These are phyloP conservation scores for Polyergus mexicanus DNA, from an alignment of 1,140 invertebrate genomes.

Conservation along the genomic window DNA sequence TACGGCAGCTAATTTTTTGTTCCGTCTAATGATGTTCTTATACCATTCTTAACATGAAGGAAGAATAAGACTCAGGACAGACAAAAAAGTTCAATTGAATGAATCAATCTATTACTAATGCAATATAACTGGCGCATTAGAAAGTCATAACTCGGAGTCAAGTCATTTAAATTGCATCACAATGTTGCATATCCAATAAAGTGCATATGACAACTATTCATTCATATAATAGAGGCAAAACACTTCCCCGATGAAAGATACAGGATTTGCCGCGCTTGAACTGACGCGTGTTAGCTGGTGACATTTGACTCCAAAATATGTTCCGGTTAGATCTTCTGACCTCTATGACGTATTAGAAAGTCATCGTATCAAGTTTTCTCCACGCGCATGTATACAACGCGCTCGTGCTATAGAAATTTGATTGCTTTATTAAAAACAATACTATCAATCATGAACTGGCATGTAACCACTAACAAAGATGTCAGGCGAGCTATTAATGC, in stretches of 20 bases:
- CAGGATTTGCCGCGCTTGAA: neutral
- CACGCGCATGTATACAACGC: neutral
- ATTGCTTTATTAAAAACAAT: constrained; percentile 30
- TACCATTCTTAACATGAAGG: neutral
- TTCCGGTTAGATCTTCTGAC: neutral
- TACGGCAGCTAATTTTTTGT: too few species aligned
- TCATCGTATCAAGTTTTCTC: constrained; percentile 26
- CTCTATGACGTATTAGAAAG: constrained; percentile 27
- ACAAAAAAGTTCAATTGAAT: constrained; percentile 37
- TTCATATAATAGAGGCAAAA: constrained; percentile 39
- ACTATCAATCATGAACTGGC: constrained; percentile 30
- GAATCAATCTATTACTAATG: constrained; percentile 46
- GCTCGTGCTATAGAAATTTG: constrained; percentile 1
- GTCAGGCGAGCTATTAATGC: constrained; percentile 20
- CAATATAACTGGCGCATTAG: constrained; percentile 41
- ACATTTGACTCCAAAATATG: constrained; percentile 31
- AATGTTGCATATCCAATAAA: constrained; percentile 47
- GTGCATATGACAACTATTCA: constrained; percentile 56
- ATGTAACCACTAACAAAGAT: constrained; percentile 15
- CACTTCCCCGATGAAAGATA: constrained; percentile 38
- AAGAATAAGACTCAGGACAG: neutral
- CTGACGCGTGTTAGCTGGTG: neutral
- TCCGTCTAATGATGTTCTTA: neutral
- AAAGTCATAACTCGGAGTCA: constrained; percentile 50
- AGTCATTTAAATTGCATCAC: constrained; percentile 35